Base-by-base conservation (phyloP, 2,797 vertebrate species). In the Sphenopsis melanotis region DNA sequence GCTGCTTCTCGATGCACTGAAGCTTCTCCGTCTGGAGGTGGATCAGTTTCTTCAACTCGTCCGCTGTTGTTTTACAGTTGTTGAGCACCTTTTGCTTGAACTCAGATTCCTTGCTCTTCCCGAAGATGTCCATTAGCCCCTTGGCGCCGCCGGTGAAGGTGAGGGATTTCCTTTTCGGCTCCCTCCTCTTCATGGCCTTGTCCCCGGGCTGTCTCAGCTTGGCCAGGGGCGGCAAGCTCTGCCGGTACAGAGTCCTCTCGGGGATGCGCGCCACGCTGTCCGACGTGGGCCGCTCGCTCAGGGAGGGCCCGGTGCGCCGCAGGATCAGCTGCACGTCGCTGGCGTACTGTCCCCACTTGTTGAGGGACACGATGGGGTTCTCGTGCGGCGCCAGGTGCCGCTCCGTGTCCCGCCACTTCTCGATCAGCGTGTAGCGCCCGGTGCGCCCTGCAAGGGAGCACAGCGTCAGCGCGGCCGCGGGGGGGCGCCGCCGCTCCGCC, bases 341-440 rank as follows among this genome's bases (percentile, higher is more conserved):
- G 1, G 99, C 99, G 42, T 99, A 99, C 94, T 99, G 99, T 1
- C 99, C 99, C 99, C 99, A 99, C 72, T 99, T 99, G 98, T 99
- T 99, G 44, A 99, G 97, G 32, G 99, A 99, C 47, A 98, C 98
- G 79, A 99, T 98, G 2, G 99, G 99, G 87, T 99, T 99, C 92
- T 99, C 99, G 6, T 99, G 98, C 10, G 99, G 99, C 9, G 99
- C 99, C 26, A 99, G 94, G 92, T 99, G 99, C 44, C 99, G 98
- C 96, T 99, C 99, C 0, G 98, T 99, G 94, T 99, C 99, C 76
- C 99, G 98, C 99, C 99, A 99, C 97, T 99, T 99, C 95, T 99
- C 99, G 61, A 99, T 99, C 70, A 99, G 98, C 34, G 99, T 99
- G 96, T 99, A 99, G 79, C 99, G 98, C 69, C 99, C 99, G 13